These are phyloP conservation scores for Coremacera marginata DNA, from an alignment of 2,888 invertebrate genomes.

Conservation along the genomic window DNA sequence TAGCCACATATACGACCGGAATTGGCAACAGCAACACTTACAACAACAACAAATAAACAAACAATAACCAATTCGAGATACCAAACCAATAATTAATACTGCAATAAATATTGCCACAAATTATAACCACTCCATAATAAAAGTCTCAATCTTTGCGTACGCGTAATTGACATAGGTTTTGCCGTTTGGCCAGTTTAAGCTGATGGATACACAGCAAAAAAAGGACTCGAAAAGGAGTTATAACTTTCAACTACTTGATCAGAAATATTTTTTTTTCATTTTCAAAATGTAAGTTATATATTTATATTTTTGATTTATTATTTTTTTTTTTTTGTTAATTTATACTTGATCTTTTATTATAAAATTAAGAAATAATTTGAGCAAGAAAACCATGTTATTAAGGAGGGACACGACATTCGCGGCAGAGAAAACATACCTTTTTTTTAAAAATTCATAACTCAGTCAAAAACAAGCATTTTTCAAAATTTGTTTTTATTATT, in stretches of 20 bases:
- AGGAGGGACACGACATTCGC: too few relatives aligned
- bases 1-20: constrained; percentile 46
- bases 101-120: constrained; percentile 3
- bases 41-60: constrained; percentile 5
- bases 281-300: too few relatives aligned
- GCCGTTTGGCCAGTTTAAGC: neutral
- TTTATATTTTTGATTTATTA: too few relatives aligned
- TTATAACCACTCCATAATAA: neutral
- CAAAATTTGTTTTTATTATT: too few relatives aligned
- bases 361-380: too few relatives aligned
- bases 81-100: constrained; percentile 22
- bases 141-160: neutral
- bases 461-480: too few relatives aligned
- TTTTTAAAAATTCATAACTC: too few relatives aligned
- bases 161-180: constrained; percentile 24
- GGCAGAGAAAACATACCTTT: too few relatives aligned
- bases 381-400: too few relatives aligned
- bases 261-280: too few relatives aligned
- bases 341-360: too few relatives aligned
- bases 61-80: constrained; percentile 21
- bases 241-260: neutral
- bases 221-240: neutral
- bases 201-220: neutral
- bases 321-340: too few relatives aligned
- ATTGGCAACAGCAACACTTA: constrained; percentile 41